A percentile compares a stretch with the other conserved stretches of the same genome.
Conservation (phyloP, 2,888 invertebrate species). For the Pantelozetes paolii region DNA sequence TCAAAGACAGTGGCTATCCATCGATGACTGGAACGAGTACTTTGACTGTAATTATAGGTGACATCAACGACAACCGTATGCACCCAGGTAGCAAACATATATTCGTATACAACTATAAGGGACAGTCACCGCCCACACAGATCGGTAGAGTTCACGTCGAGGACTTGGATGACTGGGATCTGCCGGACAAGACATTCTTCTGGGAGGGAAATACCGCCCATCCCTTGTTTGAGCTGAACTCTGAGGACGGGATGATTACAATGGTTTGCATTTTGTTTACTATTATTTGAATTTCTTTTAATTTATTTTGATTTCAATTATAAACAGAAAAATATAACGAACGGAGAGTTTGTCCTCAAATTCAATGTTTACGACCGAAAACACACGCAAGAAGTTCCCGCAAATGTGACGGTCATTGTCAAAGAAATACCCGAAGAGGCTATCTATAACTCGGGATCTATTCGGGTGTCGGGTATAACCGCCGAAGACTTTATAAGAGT, state of each 20-base stretch:
- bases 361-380: conserved; percentile 85
- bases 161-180: conserved; percentile 97
- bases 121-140: conserved; percentile 72
- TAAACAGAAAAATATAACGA: conserved; percentile 68
- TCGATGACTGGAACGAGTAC: conserved; percentile 94
- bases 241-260: conserved; percentile 88
- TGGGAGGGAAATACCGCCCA: conserved; percentile 78
- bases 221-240: conserved; percentile 78
- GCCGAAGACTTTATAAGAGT: conserved; percentile 94
- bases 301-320: too few species aligned
- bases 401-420: conserved; percentile 92
- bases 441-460: conserved; percentile 88
- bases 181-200: conserved; percentile 93
- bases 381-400: conserved; percentile 90
- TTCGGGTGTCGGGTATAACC: conserved; percentile 75
- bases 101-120: conserved; percentile 89
- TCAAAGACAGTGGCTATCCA: conserved; percentile 95
- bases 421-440: conserved; percentile 93
- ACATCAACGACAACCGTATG: conserved; percentile 98
- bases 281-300: too few species aligned
- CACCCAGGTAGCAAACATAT: conserved; percentile 93
- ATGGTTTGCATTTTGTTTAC: conserved; percentile 63
- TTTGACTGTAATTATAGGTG: conserved; percentile 91
- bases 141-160: conserved; percentile 94
- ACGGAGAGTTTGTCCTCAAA: conserved; percentile 59